Base-by-base conservation (phyloP, 2,113 vertebrate genomes). In the Halichoerus grypus region DNA sequence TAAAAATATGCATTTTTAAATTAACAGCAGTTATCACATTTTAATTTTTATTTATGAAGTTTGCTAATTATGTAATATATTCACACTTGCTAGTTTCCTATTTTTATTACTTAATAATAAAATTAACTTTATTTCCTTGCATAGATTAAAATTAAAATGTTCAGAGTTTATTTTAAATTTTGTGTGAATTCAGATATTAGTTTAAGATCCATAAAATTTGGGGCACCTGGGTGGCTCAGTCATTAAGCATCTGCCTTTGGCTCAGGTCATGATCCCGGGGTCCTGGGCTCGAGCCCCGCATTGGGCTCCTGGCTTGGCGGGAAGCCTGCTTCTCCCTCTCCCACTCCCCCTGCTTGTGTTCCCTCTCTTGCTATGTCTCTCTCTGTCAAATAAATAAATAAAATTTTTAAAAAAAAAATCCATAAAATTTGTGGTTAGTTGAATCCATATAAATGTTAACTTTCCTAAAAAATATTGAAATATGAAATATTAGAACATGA, bases 11-110 rank as follows among this genome's bases (percentile, higher is more conserved):
- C 21, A 84, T 36, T 83, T 53, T 91, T 71, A 94, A 83, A 76
- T 5, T 10, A 74, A 85, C 14, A 71, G 2, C 2, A 94, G 22
- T 83, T 46, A 67, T 57, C 80, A 42, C 31, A 39, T 82, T 92
- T 96, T 83, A 83, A 57, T 46, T 84, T 88, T 96, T 24, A 94
- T 49, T 72, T 33, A 49, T 55, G 36, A 49, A 89, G 36, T 80
- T 91, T 94, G 4, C 19, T 39, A 88, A 36, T 91, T 77, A 18
- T 55, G 36, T 79, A 69, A 85, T 61, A 53, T 82, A 82, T 81
- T 82, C 76, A 59, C n/a, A 53, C 9, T 71, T 3, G 1, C 24
- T 55, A 57, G 16, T 65, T 89, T 84, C 55, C 42, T 65, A 3
- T 36, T 87, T 96, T 91, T 31, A 39, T 57, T 77, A 61, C 7